Evolutionary conservation across 1,140 invertebrate genomes (phyloP).

Genomic region (Lucilia cuprina): DNA sequence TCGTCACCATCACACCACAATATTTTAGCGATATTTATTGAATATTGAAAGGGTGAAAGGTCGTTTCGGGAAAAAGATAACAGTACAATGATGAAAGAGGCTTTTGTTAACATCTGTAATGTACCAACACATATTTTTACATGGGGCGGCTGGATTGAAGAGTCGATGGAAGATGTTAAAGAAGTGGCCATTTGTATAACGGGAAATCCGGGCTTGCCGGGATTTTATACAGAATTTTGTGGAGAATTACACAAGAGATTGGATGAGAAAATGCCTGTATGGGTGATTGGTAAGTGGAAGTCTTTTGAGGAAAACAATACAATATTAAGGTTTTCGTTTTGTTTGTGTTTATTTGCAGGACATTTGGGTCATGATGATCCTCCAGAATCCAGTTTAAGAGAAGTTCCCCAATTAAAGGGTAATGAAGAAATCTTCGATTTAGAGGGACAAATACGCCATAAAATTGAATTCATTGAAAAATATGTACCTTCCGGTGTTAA

Average conservation of each 20-base stretch:
- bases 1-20: not conserved
- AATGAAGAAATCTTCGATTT: slow-evolving; percentile 71
- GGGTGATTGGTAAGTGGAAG: slow-evolving; percentile 65
- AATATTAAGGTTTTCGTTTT: not conserved
- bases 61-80: not conserved
- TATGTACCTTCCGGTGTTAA: slow-evolving; percentile 73
- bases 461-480: slow-evolving; percentile 76
- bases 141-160: slow-evolving; percentile 73
- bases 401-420: slow-evolving; percentile 64
- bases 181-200: slow-evolving; percentile 68
- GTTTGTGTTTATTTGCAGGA: slow-evolving; percentile 59
- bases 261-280: slow-evolving; percentile 70
- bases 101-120: slow-evolving; percentile 68
- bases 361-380: slow-evolving; percentile 76
- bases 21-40: not conserved
- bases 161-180: slow-evolving; percentile 64
- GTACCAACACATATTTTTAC: slow-evolving; percentile 74
- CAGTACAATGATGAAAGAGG: slow-evolving; percentile 63
- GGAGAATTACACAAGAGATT: slow-evolving; percentile 68
- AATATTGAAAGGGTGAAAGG: not conserved
- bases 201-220: slow-evolving; percentile 76
- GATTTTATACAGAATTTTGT: slow-evolving; percentile 78
- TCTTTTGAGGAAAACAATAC: not conserved
- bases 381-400: slow-evolving; percentile 56
- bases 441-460: slow-evolving; percentile 81